Base-by-base conservation (phyloP, 2,113 vertebrate genomes). In the Butastur rufipennis region DNA sequence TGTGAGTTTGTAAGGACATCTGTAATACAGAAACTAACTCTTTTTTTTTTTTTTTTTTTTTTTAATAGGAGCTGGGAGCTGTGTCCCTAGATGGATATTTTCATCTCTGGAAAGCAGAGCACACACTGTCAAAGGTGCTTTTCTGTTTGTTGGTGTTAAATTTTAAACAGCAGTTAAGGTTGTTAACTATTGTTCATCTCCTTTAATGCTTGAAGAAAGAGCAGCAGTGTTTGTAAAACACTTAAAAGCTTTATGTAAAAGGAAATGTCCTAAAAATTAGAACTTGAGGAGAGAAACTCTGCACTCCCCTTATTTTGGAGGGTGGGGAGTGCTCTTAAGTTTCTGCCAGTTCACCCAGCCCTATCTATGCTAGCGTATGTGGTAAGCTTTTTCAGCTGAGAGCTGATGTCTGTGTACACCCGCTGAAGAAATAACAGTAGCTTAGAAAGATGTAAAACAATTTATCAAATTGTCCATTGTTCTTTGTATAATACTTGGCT, bases 41-140 rank as follows among this genome's bases (percentile, higher is more conserved):
- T 36, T 36, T 36, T 36, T 36, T 36, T 36, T 36, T n/a, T n/a
- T 48, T 95, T 48, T 22, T 48, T n/a, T 91, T 36, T 36, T 36
- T 36, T 36, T 36, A 94, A 40, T 67, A 99, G 99, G 99, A 99
- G 88, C 93, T 99, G 87, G 99, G 99, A 97, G 99, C 99, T 45
- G 99, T 99, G 34, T 99, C 99, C 45, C 79, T 99, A 91, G 99
- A 99, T 97, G 99, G 99, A 12, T 99, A 99, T 97, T 99, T 99
- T 97, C 99, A 99, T 97, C 99, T 99, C 75, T 99, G 99, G 99
- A 99, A 99, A 96, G 99, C 99, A 50, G 99, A 99, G 93, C 98
- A 99, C 90, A 99, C 98, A 7, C 94, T 99, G 40, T 98, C 98
- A 96, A 99, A 99, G 99, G 99, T 99, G 65, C 81, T 95, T 90